Evolutionary conservation across 2,113 vertebrate genomes (phyloP), one percentile per base, ranked within the genome.

Genomic region (Amblyornis subalaris): DNA sequence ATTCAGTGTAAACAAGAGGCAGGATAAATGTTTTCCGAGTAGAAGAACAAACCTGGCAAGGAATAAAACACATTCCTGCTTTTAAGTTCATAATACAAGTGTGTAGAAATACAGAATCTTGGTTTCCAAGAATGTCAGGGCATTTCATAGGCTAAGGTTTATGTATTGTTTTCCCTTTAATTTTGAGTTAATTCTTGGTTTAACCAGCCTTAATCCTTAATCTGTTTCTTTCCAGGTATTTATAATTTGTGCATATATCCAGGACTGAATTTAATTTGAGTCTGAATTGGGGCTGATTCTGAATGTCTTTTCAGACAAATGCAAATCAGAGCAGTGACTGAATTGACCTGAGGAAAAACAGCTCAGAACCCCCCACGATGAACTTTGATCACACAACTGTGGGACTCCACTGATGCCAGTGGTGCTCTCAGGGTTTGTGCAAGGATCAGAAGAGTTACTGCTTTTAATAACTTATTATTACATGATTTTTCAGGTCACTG

Each of bases 1-100:
- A 87, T 91, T 69, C 92, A 82, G 53, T 89, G 89, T 89, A 94
- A 94, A 92, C 84, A 89, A 89, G 84, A 69, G 85, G 53, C 14
- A 76, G 84, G 94, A 96, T 94, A 87, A 94, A 95, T 93, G 65
- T 92, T 96, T 95, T 76, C 84, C 58, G 83, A 91, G 62, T 5
- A 85, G 85, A 88, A 76, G 12, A 94, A 76, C 65, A 85, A 94
- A 85, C 35, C 76, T 84, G 86, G 86, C 69, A 75, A 90, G 51
- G 28, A 92, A 89, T 85, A 69, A 89, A 89, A 94, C 73, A 82
- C 38, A 61, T 61, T 76, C 21, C 28, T 66, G 36, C 62, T 65
- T 87, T 94, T 88, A 62, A 92, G 38, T 54, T 47, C 33, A 72
- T n/a, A 61, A 60, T 75, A 22, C 12, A 20, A 94, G 33, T 22